These are phyloP conservation scores for Taenaris catops DNA, from an alignment of 2,888 invertebrate species.

Conservation along the genomic window DNA sequence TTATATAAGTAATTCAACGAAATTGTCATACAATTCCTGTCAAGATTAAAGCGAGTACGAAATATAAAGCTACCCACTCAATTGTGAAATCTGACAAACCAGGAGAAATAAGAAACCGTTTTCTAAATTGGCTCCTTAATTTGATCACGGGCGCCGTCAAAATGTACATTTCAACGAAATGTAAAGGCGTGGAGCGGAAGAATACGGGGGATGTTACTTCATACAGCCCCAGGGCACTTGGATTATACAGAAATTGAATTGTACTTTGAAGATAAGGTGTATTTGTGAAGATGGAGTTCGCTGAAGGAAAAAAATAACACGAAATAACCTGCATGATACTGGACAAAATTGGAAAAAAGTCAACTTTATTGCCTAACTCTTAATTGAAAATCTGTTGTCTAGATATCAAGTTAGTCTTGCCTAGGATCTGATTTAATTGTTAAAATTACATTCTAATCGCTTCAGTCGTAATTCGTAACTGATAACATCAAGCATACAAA, in stretches of 20 bases:
- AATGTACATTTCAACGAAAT: conserved; percentile 33
- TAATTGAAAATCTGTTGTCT: too few relatives aligned
- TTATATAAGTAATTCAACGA: too few relatives aligned
- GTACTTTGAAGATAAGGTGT: conserved; percentile 31
- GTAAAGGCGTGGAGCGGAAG: conserved; percentile 18
- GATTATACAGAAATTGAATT: conserved; percentile 66
- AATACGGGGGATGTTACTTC: conserved; percentile 37
- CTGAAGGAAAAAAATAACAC: too few relatives aligned
- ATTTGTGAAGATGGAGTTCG: too few relatives aligned
- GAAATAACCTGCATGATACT: too few relatives aligned
- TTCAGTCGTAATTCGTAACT: too few relatives aligned
- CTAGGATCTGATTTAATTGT: too few relatives aligned
- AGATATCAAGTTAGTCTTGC: too few relatives aligned
- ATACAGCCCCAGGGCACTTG: conserved; percentile 38
- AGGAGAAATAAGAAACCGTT: conserved; percentile 20
- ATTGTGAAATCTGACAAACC: conserved; percentile 20
- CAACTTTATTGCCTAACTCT: too few relatives aligned
- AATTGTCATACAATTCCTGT: conserved; percentile 5
- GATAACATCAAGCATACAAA: too few relatives aligned
- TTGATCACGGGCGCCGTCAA: conserved; percentile 32
- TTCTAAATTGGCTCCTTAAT: conserved; percentile 31
- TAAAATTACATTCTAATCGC: too few relatives aligned
- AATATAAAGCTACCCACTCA: conserved; percentile 11
- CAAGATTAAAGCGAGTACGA: conserved; percentile 9
- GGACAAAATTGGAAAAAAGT: too few relatives aligned